Evolutionary conservation across 2,888 invertebrate genomes (phyloP).

Genomic region (Drosophila paranaensis): DNA sequence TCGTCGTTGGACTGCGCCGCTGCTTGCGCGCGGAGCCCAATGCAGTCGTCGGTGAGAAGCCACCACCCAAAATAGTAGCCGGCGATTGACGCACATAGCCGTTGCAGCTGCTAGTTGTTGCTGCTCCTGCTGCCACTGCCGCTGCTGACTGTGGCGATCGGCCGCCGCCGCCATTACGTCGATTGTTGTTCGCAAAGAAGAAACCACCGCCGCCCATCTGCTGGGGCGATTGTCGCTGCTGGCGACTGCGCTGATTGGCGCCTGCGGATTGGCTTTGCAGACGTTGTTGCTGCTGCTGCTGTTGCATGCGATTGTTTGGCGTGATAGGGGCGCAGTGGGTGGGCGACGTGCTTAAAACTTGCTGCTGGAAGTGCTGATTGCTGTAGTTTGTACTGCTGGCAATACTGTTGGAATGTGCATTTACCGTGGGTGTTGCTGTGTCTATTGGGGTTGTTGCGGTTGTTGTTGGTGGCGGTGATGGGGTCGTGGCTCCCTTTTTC

Average conservation of each 20-base stretch:
- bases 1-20: conserved; percentile 67
- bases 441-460: conserved; percentile 59
- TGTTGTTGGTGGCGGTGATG: conserved; percentile 57
- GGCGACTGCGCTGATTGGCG: conserved; percentile 66
- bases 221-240: conserved; percentile 73
- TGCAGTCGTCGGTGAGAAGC: conserved; percentile 50
- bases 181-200: conserved; percentile 64
- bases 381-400: conserved; percentile 84
- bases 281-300: conserved; percentile 50
- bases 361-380: conserved; percentile 60
- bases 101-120: conserved; percentile 30
- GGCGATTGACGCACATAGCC: conserved; percentile 72
- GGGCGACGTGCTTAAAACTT: conserved; percentile 68
- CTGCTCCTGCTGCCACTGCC: neutral
- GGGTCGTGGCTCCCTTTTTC: conserved; percentile 72
- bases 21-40: conserved; percentile 73
- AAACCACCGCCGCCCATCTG: conserved; percentile 61
- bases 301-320: conserved; percentile 62
- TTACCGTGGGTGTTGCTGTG: conserved; percentile 74
- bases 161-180: conserved; percentile 60
- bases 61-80: conserved; percentile 77
- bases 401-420: conserved; percentile 85
- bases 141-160: conserved; percentile 66
- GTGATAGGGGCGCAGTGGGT: conserved; percentile 48
- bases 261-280: conserved; percentile 67